Percentiles rank a stretch among this genome's conserved stretches.
phyloP scores from a whole-genome alignment of 1,140 invertebrate species.

The Bursaphelenchus mucronatus region DNA sequence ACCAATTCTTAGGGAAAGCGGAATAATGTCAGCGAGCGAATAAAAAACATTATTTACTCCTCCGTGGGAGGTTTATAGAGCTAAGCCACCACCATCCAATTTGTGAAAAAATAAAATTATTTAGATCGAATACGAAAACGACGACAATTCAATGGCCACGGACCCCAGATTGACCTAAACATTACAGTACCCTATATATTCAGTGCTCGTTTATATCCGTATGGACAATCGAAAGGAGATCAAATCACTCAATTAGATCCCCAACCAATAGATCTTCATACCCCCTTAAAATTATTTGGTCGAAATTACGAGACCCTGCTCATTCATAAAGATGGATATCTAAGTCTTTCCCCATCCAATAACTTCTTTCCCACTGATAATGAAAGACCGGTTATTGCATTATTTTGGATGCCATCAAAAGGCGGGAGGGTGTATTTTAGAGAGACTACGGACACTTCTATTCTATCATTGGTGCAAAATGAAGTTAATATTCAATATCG shows the following conservation, averaged over 20 bases:
- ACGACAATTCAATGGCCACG: slow-evolving; percentile 29
- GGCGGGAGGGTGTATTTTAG: slow-evolving; percentile 36
- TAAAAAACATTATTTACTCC: too few species aligned
- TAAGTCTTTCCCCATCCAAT: slow-evolving; percentile 25
- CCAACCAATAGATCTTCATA: slow-evolving; percentile 37
- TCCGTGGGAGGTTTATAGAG: too few species aligned
- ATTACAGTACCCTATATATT: slow-evolving; percentile 57
- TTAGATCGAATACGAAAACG: slow-evolving; percentile 24
- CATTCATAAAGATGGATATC: slow-evolving; percentile 42
- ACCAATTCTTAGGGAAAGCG: too few species aligned
- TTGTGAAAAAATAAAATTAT: background rate
- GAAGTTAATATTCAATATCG: slow-evolving; percentile 54
- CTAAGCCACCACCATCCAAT: too few species aligned
- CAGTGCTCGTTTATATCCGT: slow-evolving; percentile 53
- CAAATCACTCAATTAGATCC: slow-evolving; percentile 21
- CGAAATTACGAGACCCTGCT: slow-evolving; percentile 40
- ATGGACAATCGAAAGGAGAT: slow-evolving; percentile 42
- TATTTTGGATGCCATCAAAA: slow-evolving; percentile 33
- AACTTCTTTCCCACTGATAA: slow-evolving; percentile 27
- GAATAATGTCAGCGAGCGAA: too few species aligned
- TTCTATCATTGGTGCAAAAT: slow-evolving; percentile 42
- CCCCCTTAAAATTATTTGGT: slow-evolving; percentile 49
- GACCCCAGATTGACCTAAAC: slow-evolving; percentile 50
- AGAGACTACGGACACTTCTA: slow-evolving; percentile 41
- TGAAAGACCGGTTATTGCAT: slow-evolving; percentile 39